phyloP scores from a whole-genome alignment of 2,797 vertebrate genomes.

The Acestrorhynchus altus region DNA sequence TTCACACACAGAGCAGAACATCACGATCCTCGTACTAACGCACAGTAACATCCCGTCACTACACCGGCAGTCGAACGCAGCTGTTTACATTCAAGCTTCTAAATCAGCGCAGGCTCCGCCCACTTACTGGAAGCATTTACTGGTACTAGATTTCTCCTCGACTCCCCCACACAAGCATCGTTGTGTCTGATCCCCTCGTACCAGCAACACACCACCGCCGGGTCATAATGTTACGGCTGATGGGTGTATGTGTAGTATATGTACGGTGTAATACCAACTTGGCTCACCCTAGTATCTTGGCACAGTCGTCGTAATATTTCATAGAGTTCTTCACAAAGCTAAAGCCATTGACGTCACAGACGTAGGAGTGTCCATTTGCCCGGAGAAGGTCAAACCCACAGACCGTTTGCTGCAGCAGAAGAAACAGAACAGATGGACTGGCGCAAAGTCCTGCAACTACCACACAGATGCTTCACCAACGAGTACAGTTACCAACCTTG shows the following conservation, averaged over 20 bases:
- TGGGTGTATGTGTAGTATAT: too few species aligned
- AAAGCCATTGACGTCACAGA: slow-evolving; percentile 98
- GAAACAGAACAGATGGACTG: not conserved
- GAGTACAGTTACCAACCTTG: slow-evolving; percentile 79
- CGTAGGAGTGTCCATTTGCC: slow-evolving; percentile 96
- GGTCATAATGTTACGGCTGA: too few species aligned
- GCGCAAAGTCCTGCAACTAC: too few species aligned
- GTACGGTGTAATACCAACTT: not conserved
- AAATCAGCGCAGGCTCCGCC: too few species aligned
- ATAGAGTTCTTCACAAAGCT: slow-evolving; percentile 99
- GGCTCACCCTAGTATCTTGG: slow-evolving; percentile 94
- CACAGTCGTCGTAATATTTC: slow-evolving; percentile 99
- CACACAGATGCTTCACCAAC: not conserved
- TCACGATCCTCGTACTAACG: not conserved
- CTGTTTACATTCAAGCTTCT: not conserved
- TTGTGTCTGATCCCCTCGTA: too few species aligned
- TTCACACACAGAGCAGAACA: slow-evolving; percentile 58
- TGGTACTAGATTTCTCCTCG: too few species aligned
- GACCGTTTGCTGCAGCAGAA: slow-evolving; percentile 91
- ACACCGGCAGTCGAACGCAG: not conserved
- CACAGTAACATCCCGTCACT: not conserved
- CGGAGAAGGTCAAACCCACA: slow-evolving; percentile 97
- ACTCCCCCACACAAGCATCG: too few species aligned
- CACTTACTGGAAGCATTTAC: too few species aligned
- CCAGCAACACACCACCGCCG: too few species aligned